Percentiles rank a stretch among this genome's conserved stretches.
These are phyloP conservation scores for Heteromyza rotundicornis DNA, from an alignment of 2,888 invertebrate species.

Conservation along the genomic window DNA sequence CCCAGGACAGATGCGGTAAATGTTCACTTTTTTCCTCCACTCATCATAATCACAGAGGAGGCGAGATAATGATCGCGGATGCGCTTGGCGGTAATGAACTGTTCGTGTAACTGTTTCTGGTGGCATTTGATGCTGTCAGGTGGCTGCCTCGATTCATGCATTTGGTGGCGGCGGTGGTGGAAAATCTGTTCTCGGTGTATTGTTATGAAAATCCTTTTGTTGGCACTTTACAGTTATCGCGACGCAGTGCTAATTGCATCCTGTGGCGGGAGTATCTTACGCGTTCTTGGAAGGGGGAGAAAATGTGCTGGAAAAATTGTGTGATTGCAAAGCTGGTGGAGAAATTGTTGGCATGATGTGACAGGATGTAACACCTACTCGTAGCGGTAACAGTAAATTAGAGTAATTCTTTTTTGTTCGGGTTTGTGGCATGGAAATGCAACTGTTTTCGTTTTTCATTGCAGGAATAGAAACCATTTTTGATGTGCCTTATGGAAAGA, in stretches of 20 bases:
- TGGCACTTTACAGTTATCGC: constrained; percentile 10
- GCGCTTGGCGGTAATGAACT: constrained; percentile 27
- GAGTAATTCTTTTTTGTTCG: not conserved
- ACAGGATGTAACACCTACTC: constrained; percentile 16
- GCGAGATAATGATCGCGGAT: not conserved
- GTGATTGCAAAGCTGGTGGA: too few relatives aligned
- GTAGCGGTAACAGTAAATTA: not conserved
- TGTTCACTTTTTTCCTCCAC: not conserved
- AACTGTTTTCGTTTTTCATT: too few relatives aligned
- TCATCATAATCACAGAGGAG: not conserved
- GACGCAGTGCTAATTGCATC: constrained; percentile 6
- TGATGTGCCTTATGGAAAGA: too few relatives aligned
- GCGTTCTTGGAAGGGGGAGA: not conserved
- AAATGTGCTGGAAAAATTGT: not conserved
- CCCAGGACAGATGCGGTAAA: constrained; percentile 5
- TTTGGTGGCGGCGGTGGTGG: not conserved
- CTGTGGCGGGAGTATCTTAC: too few relatives aligned
- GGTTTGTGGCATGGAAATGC: not conserved
- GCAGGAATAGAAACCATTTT: too few relatives aligned
- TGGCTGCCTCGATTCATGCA: constrained; percentile 22
- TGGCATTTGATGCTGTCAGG: constrained; percentile 30
- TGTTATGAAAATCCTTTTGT: constrained; percentile 15
- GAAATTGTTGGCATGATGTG: too few relatives aligned
- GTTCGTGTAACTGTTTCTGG: constrained; percentile 27
- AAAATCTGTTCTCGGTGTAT: not conserved